phyloP scores from a whole-genome alignment of 2,797 vertebrate genomes.

The Sorex maritimensis region DNA sequence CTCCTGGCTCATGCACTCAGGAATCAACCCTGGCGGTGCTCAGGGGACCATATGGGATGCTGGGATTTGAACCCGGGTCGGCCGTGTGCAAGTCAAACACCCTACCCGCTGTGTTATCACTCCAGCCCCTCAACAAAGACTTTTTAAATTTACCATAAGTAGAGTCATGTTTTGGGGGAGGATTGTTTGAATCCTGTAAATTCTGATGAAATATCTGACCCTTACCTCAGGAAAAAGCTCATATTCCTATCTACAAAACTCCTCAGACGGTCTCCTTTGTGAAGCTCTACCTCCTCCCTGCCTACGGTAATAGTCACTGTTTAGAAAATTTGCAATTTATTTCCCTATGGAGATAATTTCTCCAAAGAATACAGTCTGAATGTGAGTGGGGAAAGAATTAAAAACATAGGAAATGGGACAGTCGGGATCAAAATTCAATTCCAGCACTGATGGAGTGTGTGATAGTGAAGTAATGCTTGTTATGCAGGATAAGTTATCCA shows the following conservation, averaged over 20 bases:
- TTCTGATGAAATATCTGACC: not conserved
- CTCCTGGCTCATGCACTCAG: no score
- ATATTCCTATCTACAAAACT: conserved; percentile 22
- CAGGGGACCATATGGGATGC: no score
- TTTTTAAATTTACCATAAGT: not conserved
- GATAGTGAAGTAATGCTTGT: not conserved
- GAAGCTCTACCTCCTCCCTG: conserved; percentile 6
- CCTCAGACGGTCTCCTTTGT: not conserved
- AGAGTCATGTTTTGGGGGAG: not conserved
- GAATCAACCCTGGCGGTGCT: no score
- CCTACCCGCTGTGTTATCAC: no score
- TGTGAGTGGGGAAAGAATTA: not conserved
- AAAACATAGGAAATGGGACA: not conserved
- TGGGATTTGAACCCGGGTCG: no score
- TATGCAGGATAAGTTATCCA: not conserved
- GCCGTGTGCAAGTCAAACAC: no score
- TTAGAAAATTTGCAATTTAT: conserved; percentile 11
- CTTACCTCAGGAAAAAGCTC: conserved; percentile 26
- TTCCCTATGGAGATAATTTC: conserved; percentile 27
- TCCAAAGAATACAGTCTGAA: conserved; percentile 45
- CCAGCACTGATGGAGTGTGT: conserved; percentile 1
- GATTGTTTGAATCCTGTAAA: not conserved
- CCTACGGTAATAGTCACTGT: conserved; percentile 1
- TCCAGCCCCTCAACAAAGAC: not conserved
- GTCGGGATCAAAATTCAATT: conserved; percentile 16